These are phyloP conservation scores for Nomada goodeniana DNA, from an alignment of 2,888 invertebrate species.

Conservation along the genomic window DNA sequence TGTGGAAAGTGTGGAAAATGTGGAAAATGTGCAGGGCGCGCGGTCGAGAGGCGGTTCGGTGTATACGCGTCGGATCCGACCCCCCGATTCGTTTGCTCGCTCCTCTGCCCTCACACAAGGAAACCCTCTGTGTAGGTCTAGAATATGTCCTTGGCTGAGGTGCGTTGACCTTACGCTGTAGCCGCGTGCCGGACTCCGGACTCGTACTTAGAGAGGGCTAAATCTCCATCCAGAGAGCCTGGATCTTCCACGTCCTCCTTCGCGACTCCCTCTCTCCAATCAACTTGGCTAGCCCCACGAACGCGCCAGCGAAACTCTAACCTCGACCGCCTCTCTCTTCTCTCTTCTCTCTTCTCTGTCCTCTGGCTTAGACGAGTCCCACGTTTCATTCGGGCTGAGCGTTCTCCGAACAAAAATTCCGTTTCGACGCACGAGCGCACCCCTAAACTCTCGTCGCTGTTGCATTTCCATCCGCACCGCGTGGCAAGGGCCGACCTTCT, in stretches of 20 bases:
- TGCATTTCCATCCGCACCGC: too few species aligned
- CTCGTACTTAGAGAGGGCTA: slow-evolving; percentile 76
- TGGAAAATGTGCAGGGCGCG: slow-evolving; percentile 13
- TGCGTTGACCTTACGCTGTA: slow-evolving; percentile 81
- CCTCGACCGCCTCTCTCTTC: not conserved
- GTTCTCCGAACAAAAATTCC: too few species aligned
- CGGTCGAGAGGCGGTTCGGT: not conserved
- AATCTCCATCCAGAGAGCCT: slow-evolving; percentile 69
- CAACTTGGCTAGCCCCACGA: not conserved
- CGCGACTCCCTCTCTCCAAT: not conserved
- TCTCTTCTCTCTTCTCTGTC: not conserved
- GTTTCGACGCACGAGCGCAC: too few species aligned
- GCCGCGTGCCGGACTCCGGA: slow-evolving; percentile 73
- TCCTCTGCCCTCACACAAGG: slow-evolving; percentile 60
- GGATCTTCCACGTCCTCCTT: slow-evolving; percentile 51
- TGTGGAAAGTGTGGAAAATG: too few species aligned
- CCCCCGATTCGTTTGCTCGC: slow-evolving; percentile 24
- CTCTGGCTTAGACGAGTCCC: too few species aligned
- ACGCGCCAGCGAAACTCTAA: slow-evolving; percentile 30
- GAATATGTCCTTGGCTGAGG: slow-evolving; percentile 83
- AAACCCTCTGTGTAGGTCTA: slow-evolving; percentile 76
- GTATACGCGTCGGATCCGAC: slow-evolving; percentile 6
- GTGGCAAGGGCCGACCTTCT: not conserved
- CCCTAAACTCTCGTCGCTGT: too few species aligned
- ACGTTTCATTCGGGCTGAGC: too few species aligned